These are phyloP conservation scores for Heteronetta atricapilla DNA, from an alignment of 2,113 vertebrate species.

Conservation along the genomic window DNA sequence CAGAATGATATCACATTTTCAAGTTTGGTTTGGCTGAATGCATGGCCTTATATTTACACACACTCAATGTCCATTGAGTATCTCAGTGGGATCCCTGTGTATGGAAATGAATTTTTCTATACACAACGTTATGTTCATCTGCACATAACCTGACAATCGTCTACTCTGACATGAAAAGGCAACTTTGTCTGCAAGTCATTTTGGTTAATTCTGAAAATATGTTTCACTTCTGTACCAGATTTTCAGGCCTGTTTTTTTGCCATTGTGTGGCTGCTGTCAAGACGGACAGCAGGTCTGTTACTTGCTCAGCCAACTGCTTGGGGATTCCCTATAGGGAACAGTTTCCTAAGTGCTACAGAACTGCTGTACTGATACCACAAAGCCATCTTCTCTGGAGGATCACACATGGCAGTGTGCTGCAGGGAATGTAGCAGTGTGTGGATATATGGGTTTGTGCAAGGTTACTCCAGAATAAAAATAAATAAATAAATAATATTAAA, in stretches of 20 bases:
- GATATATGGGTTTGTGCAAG: neutral
- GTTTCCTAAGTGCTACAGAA: neutral
- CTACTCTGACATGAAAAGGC: neutral
- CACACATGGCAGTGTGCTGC: rapidly evolving
- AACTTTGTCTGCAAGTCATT: neutral
- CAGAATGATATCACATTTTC: neutral
- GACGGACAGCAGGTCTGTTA: neutral
- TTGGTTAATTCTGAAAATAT: neutral
- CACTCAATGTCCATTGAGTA: neutral
- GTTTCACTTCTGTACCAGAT: neutral
- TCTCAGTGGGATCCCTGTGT: neutral
- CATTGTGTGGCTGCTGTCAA: neutral
- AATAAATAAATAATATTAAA: too few species aligned
- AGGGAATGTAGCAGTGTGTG: neutral
- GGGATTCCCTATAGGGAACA: neutral
- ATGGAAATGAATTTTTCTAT: neutral
- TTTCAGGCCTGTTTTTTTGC: neutral
- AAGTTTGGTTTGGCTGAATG: neutral
- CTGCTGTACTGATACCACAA: neutral
- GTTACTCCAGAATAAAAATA: neutral
- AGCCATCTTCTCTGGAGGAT: neutral
- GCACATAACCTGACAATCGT: neutral
- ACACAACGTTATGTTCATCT: neutral
- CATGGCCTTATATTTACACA: neutral
- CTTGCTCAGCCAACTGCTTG: neutral